A percentile compares a stretch with the other conserved stretches of the same genome.
Conservation (phyloP, 2,888 invertebrate genomes). For the Micoletzkya japonica region DNA sequence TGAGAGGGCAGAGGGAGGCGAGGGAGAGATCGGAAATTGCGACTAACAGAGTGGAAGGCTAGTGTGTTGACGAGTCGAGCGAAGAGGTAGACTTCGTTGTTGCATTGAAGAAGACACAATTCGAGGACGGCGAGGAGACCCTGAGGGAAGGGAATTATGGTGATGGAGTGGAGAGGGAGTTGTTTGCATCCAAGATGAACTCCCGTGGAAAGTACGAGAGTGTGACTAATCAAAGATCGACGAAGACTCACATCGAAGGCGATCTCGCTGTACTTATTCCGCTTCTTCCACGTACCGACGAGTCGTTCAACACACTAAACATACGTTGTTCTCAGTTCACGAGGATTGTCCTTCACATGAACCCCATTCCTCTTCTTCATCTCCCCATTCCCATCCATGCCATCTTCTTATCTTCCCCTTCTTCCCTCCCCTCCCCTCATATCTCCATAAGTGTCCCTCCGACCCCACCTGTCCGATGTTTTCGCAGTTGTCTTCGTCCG, state of each 20-base stretch:
- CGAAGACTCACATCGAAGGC: slow-evolving; percentile 39
- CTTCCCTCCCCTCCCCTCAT: not conserved
- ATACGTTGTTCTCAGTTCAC: not conserved
- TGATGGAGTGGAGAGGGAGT: not conserved
- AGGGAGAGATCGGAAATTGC: too few relatives aligned
- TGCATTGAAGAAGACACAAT: slow-evolving; percentile 44
- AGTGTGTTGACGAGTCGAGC: slow-evolving; percentile 43
- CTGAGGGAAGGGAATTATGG: slow-evolving; percentile 31
- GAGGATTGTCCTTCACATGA: too few relatives aligned
- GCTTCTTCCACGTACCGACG: slow-evolving; percentile 36
- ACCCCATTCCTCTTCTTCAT: not conserved
- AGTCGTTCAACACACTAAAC: slow-evolving; percentile 8
- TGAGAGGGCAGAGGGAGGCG: too few relatives aligned
- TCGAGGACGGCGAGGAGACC: slow-evolving; percentile 54
- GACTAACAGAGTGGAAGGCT: slow-evolving; percentile 51
- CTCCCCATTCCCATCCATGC: not conserved
- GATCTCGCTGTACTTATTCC: slow-evolving; percentile 47
- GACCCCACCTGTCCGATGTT: not conserved
- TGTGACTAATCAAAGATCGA: too few relatives aligned
- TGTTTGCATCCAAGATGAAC: not conserved
- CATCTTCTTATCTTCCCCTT: not conserved
- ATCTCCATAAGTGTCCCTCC: not conserved
- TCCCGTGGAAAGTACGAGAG: too few relatives aligned
- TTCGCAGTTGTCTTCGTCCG: not conserved
- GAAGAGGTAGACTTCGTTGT: slow-evolving; percentile 42